A percentile compares a stretch with the other conserved stretches of the same genome.
phyloP scores from a whole-genome alignment of 2,888 invertebrate genomes.

The Oasisia sp. region DNA sequence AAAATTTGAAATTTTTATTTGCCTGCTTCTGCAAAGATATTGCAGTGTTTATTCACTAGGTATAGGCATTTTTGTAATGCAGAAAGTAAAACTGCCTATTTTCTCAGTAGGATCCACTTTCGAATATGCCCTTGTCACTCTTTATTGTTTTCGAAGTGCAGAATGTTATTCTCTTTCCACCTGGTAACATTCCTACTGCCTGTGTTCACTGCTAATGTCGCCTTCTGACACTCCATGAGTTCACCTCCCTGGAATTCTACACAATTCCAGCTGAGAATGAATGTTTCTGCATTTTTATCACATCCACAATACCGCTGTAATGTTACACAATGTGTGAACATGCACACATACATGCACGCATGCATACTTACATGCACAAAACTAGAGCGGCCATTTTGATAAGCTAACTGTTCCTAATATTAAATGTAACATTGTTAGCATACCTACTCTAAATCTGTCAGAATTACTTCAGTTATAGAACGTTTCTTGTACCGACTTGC shows the following conservation, averaged over 20 bases:
- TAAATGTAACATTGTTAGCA: not conserved
- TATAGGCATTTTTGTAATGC: not conserved
- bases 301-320: not conserved
- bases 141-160: not conserved
- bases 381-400: not conserved
- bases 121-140: not conserved
- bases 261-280: not conserved
- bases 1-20: too few relatives aligned
- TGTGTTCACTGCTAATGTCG: not conserved
- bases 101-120: not conserved
- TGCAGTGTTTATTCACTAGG: not conserved
- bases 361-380: too few relatives aligned
- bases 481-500: not conserved
- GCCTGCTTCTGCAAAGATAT: not conserved
- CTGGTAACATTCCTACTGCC: not conserved
- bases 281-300: not conserved
- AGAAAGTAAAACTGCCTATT: not conserved
- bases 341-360: not conserved
- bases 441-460: not conserved
- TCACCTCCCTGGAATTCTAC: not conserved
- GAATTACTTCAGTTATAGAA: not conserved
- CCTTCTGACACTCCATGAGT: not conserved
- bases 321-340: conserved; percentile 12
- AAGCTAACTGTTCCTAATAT: not conserved
- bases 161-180: not conserved